Percentiles rank a stretch among this genome's conserved stretches.
phyloP scores from a whole-genome alignment of 2,888 invertebrate species.

The Allacma fusca region DNA sequence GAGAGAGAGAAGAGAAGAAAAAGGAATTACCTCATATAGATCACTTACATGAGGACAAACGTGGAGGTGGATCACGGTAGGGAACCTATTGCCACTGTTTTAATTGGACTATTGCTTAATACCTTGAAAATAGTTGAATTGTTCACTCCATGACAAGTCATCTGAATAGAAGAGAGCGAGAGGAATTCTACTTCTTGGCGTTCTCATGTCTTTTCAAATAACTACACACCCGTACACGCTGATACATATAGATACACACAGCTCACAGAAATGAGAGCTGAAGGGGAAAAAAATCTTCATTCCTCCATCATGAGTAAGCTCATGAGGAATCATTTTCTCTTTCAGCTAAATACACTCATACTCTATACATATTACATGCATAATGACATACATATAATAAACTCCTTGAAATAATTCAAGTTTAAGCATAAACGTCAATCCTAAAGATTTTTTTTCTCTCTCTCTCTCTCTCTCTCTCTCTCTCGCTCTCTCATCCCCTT shows the following conservation, averaged over 20 bases:
- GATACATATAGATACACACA: not conserved
- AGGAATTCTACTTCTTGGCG: not conserved
- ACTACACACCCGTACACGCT: no score
- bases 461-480: not conserved
- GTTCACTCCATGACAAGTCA: constrained; percentile 18
- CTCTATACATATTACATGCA: no score
- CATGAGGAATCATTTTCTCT: not conserved
- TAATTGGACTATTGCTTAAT: constrained; percentile 54
- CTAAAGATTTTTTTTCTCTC: not conserved
- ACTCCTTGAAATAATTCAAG: not conserved
- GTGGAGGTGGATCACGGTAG: constrained; percentile 39
- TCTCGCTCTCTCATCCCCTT: not conserved
- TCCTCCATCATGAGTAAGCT: constrained; percentile 8
- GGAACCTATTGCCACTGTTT: constrained; percentile 52
- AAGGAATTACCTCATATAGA: constrained; percentile 20
- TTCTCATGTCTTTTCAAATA: constrained; percentile 18
- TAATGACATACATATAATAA: not conserved
- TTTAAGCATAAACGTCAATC: not conserved
- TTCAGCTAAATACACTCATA: not conserved
- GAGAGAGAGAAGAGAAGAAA: not conserved
- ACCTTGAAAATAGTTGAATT: constrained; percentile 19
- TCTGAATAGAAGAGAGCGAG: not conserved
- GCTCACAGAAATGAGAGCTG: not conserved
- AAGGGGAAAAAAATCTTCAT: not conserved
- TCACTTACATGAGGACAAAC: constrained; percentile 19